phyloP scores from a whole-genome alignment of 2,888 invertebrate genomes.

The Diarsia mendica region DNA sequence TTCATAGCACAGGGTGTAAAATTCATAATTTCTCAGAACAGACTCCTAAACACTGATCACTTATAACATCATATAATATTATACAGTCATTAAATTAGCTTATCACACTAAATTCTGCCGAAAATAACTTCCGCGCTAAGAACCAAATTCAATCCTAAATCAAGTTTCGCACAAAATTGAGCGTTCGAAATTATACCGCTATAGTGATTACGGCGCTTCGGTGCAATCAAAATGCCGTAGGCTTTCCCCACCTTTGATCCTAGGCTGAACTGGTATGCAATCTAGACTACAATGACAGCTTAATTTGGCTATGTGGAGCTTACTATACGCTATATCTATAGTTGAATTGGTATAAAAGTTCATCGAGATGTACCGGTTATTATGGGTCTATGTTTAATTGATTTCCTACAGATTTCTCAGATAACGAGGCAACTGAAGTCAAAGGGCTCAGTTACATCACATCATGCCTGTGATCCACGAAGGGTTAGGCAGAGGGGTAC shows the following conservation, averaged over 20 bases:
- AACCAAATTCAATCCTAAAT: conserved; percentile 35
- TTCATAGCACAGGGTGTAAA: no score
- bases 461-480: not conserved
- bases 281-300: conserved; percentile 39
- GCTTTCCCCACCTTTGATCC: conserved; percentile 43
- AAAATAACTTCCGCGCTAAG: conserved; percentile 28
- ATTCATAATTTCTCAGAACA: no score
- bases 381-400: not conserved
- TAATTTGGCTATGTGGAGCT: conserved; percentile 25
- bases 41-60: not conserved
- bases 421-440: not conserved
- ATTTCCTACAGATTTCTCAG: not conserved
- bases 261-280: conserved; percentile 20
- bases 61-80: no score
- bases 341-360: not conserved
- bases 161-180: conserved; percentile 32
- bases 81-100: not conserved
- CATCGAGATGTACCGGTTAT: not conserved
- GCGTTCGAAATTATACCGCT: conserved; percentile 25
- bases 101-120: not conserved
- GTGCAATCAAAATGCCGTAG: conserved; percentile 43
- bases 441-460: no score
- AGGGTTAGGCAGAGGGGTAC: not conserved
- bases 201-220: conserved; percentile 33
- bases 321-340: not conserved